Conservation (phyloP, 2,113 vertebrate species). For the Okapia johnstoni region DNA sequence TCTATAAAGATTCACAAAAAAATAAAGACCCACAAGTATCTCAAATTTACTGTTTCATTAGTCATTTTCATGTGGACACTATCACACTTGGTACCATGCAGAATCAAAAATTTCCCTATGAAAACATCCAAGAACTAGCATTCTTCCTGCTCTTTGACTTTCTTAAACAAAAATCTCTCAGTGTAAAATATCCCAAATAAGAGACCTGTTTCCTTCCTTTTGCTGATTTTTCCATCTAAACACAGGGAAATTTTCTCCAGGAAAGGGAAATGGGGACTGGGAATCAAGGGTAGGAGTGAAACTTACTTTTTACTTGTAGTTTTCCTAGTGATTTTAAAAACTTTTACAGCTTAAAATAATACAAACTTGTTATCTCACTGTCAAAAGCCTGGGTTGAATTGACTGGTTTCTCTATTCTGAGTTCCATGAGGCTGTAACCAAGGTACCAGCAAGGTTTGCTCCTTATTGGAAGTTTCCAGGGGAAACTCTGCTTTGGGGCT, state of each 20-base stretch:
- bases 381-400: background rate
- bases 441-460: background rate
- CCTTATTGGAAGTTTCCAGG: background rate
- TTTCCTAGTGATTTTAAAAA: background rate
- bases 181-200: background rate
- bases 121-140: background rate
- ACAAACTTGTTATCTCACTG: background rate
- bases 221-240: background rate
- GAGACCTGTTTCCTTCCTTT: background rate
- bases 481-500: background rate
- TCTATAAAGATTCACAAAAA: background rate
- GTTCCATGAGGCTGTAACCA: background rate
- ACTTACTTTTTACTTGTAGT: background rate
- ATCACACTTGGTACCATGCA: background rate
- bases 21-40: background rate
- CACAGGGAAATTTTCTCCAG: background rate
- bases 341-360: background rate
- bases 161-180: background rate
- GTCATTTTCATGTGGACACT: background rate
- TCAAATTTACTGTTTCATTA: background rate
- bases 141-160: background rate
- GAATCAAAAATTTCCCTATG: background rate
- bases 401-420: background rate
- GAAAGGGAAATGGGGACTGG: background rate
- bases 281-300: background rate